These are phyloP conservation scores for Erinaceus europaeus DNA, from an alignment of 2,113 vertebrate species.

Conservation along the genomic window DNA sequence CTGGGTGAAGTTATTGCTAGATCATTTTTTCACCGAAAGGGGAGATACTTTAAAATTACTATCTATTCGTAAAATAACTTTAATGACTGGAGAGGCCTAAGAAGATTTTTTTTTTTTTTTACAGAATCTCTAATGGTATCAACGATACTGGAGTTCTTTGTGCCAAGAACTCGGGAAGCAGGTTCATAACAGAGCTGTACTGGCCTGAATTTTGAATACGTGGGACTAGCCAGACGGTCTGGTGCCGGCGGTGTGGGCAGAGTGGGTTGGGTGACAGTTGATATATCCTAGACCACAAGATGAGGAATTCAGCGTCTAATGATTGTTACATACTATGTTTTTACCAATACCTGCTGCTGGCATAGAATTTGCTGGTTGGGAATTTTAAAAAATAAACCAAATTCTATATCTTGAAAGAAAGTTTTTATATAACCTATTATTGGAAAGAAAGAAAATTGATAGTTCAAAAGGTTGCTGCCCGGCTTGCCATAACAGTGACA, in stretches of 20 bases:
- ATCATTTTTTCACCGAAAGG: no score
- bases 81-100: background rate
- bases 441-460: background rate
- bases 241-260: background rate
- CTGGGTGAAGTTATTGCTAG: no score
- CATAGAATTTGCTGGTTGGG: slow-evolving; percentile 14
- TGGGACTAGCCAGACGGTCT: background rate
- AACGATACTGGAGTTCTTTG: background rate
- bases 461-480: background rate
- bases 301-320: background rate
- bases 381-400: slow-evolving; percentile 39
- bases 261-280: background rate
- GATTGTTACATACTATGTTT: background rate
- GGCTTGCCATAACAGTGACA: background rate
- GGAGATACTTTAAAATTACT: no score
- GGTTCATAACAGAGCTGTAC: background rate
- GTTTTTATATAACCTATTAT: background rate
- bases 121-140: background rate
- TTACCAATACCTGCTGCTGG: background rate
- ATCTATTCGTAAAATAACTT: slow-evolving; percentile 6
- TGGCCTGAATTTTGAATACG: background rate
- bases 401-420: background rate
- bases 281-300: background rate
- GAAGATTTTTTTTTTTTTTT: no score
- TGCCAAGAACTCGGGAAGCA: background rate